phyloP scores from a whole-genome alignment of 2,113 vertebrate genomes.

The Holacanthus passer region DNA sequence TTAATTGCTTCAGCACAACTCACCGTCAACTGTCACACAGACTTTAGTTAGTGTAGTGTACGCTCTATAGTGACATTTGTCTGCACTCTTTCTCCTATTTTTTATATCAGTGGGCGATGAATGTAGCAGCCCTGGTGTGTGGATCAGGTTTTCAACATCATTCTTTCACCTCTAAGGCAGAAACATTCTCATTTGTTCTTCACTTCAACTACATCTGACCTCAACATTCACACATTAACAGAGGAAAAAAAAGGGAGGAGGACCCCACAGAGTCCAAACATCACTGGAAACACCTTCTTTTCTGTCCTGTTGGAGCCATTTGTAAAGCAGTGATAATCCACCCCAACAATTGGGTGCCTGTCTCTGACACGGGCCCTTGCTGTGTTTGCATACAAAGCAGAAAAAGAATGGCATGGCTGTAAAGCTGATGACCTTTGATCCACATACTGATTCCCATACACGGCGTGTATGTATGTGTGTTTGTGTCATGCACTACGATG shows the following conservation, averaged over 20 bases:
- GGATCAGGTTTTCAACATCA: not conserved
- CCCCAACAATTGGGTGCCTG: conserved; percentile 69
- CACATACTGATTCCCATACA: conserved; percentile 61
- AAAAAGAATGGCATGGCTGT: conserved; percentile 73
- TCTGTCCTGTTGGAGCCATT: conserved; percentile 47
- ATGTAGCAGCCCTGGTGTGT: not conserved
- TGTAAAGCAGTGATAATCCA: conserved; percentile 67
- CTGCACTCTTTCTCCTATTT: not conserved
- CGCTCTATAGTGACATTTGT: not conserved
- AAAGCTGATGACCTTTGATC: conserved; percentile 75
- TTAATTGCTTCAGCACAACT: not conserved
- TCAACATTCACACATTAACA: not conserved
- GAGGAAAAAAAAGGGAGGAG: too few species aligned
- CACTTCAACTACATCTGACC: not conserved
- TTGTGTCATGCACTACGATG: conserved; percentile 18
- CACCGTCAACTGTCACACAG: not conserved
- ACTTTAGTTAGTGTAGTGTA: not conserved
- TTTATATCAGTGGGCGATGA: too few species aligned
- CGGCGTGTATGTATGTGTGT: conserved; percentile 10
- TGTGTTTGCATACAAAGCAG: conserved; percentile 79
- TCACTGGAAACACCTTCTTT: conserved; percentile 39
- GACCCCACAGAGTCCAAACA: not conserved
- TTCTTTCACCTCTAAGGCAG: not conserved
- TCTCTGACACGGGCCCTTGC: conserved; percentile 60
- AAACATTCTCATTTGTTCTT: not conserved